Evolutionary conservation across 1,140 invertebrate species (phyloP), one percentile per base, ranked within the genome.

Genomic region (Drosophila pallidifrons): DNA sequence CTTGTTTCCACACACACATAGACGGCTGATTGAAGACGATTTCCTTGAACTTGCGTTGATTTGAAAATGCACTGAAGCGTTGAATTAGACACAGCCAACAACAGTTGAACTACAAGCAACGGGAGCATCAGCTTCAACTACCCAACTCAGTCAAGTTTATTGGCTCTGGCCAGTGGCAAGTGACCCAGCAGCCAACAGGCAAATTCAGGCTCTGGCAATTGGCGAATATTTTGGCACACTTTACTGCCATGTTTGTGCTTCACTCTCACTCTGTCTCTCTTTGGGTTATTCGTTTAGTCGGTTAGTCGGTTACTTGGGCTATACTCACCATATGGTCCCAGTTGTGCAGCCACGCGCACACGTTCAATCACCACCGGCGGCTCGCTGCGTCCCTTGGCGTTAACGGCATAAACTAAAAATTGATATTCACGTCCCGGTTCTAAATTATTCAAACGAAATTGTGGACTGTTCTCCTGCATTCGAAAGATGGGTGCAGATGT

Each of bases 311-410:
- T 28, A 35, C 10, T 55, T 10, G 16, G 32, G 32, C 20, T 25
- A 3, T 51, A 91, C 91, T 90, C 83, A 93, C 92, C 92, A 91
- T 92, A 92, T 82, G 92, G 92, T 79, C 92, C 93, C 66, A 93
- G 87, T 46, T 93, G 71, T 55, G 93, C 93, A n/a, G 88, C 78
- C 7, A 95, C 92, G 30, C 93, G 92, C 43, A 95, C 93, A 73
- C 94, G 94, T 64, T 94, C 93, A 70, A 96, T 92, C 52, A 95
- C 91, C 13, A 94, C 93, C 0, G 95, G 94, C 55, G 94, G 94
- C 25, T 95, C 93, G 88, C 96, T 96, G 55, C 94, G 93, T 38
- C 96, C 96, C 77, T 95, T 95, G 38, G 94, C 94, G 90, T 96
- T 96, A 67, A 95, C 94, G 47, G 96, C 95, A 81, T 95, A 96